Evolutionary conservation across 1,140 invertebrate species (phyloP).

Genomic region (Drosophila prosaltans): DNA sequence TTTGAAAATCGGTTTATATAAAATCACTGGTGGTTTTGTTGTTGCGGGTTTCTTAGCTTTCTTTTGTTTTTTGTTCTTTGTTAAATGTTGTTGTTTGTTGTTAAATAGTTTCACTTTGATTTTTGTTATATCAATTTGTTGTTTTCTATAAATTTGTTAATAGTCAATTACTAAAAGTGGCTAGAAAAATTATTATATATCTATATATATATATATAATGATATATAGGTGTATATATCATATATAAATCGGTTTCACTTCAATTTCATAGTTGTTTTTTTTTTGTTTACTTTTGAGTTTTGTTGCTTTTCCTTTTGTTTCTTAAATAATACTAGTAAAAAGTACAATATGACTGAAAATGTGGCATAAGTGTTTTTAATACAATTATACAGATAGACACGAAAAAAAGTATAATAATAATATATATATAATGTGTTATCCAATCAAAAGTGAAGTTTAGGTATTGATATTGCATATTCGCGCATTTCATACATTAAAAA

Average conservation of each 20-base stretch:
- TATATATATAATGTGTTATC: neutral
- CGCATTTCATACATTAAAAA: conserved; percentile 37
- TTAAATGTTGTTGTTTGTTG: conserved; percentile 41
- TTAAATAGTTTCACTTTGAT: conserved; percentile 45
- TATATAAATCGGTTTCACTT: conserved; percentile 39
- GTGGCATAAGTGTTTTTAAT: conserved; percentile 33
- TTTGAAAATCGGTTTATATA: conserved; percentile 72
- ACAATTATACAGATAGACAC: conserved; percentile 29
- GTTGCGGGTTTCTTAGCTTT: conserved; percentile 12
- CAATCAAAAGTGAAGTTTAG: conserved; percentile 21
- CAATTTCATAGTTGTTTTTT: conserved; percentile 50
- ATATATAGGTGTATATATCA: conserved; percentile 20
- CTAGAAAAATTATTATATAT: conserved; percentile 68
- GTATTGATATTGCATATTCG: conserved; percentile 50
- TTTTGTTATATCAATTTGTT: conserved; percentile 51
- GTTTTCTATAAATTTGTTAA: conserved; percentile 62
- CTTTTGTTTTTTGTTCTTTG: conserved; percentile 38
- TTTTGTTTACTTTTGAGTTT: conserved; percentile 34
- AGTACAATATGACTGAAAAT: conserved; percentile 67
- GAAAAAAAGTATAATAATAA: conserved; percentile 31
- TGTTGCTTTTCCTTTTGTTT: conserved; percentile 43
- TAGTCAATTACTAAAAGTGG: conserved; percentile 72
- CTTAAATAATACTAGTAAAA: conserved; percentile 69
- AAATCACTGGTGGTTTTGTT: conserved; percentile 75
- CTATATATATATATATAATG: conserved; percentile 29